Base-by-base conservation (phyloP, 2,888 invertebrate genomes). In the Tetragonisca angustula region DNA sequence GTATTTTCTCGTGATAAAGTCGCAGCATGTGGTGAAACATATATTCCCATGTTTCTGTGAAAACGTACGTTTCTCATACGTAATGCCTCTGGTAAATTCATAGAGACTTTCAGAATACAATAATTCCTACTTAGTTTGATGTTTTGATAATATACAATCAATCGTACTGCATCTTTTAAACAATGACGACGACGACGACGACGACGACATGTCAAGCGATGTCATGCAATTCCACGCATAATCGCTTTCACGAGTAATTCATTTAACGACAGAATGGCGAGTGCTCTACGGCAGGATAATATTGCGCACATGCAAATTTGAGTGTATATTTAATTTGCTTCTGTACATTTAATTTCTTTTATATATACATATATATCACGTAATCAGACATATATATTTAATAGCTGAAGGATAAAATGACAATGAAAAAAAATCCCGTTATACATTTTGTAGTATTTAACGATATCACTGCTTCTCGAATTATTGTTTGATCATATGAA, bases 231-330 rank as follows among this genome's bases (percentile, higher is more conserved):
- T 81, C 69, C 84, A 87, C 64, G 79, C 83, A 81, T 85, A 87
- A 87, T 83, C 83, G 87, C 87, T 83, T 84, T 84, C 87, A 85
- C 87, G 73, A 87, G 85, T 85, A 81, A 87, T 83, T 82, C 85
- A 62, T 86, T 87, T 85, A 85, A 86, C 82, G 81, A 70, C 65
- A 69, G 78, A 85, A 86, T 83, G 78, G 85, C 85, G 78, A 82
- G 27, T 69, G 27, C 62, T 56, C 11, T 62, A 73, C 67, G 54
- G 36, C 52, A 56, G 49, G 32, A 54, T 59, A 76, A 73, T 74
- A 84, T 72, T 69, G 24, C 43, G 70, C 81, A 76, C 81, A 81
- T 76, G 69, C 62, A 56, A 73, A 56, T 19, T 19, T 56, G 11
- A 78, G 15, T 67, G 56, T 21, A 56, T 27, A 61, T 36, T 65